Evolutionary conservation across 2,888 invertebrate genomes (phyloP).

Genomic region (Aphelenchoides bicaudatus): DNA sequence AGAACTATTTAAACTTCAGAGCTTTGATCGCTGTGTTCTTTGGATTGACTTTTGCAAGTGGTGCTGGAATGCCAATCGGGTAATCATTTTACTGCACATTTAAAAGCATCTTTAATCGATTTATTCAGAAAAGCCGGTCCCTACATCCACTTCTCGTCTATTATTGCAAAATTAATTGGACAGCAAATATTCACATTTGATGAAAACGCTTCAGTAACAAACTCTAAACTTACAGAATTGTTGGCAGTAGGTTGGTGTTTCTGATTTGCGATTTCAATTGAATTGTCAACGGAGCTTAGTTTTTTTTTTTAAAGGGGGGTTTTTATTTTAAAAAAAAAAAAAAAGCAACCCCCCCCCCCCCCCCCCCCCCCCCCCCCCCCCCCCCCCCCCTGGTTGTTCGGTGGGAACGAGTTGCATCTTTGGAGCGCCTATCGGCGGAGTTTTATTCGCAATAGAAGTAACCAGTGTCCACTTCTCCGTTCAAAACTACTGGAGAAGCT

Average conservation of each 20-base stretch:
- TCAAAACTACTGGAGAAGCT: slow-evolving; percentile 95
- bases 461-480: slow-evolving; percentile 98
- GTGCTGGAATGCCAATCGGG: slow-evolving; percentile 91
- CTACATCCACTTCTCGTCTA: slow-evolving; percentile 95
- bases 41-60: slow-evolving; percentile 87
- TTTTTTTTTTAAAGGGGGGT: no score
- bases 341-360: no score
- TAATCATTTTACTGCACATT: slow-evolving; percentile 65
- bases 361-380: no score
- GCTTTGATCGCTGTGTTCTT: slow-evolving; percentile 89
- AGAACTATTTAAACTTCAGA: slow-evolving; percentile 91
- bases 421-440: slow-evolving; percentile 67
- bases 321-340: no score
- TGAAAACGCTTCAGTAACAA: slow-evolving; percentile 42
- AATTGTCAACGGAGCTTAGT: no score
- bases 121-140: slow-evolving; percentile 75
- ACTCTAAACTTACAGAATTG: slow-evolving; percentile 76
- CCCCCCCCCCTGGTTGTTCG: no score
- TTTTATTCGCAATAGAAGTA: slow-evolving; percentile 95
- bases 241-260: slow-evolving; percentile 95
- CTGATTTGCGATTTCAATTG: slow-evolving; percentile 78
- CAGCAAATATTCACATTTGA: slow-evolving; percentile 73
- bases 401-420: background rate
- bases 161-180: slow-evolving; percentile 85
- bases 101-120: slow-evolving; percentile 11